Base-by-base conservation (phyloP, 2,888 invertebrate species). In the Gerris lacustris region DNA sequence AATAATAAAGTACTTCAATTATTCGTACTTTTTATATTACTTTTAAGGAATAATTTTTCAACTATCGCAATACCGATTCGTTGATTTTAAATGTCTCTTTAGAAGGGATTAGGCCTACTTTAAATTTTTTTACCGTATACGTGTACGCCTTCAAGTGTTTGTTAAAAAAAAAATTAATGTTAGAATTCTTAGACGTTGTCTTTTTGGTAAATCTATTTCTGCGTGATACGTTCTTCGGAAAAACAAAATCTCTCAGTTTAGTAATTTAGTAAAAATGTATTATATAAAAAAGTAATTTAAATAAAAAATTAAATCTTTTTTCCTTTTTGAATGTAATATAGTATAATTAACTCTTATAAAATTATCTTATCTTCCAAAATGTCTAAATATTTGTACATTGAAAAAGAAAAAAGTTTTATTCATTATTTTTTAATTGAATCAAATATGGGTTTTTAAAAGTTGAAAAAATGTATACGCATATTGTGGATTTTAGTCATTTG, bases 131-230 rank as follows among this genome's bases (percentile, higher is more conserved):
- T 73, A 72, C 72, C 68, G 74, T 75, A 75, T 75, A 75, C 75
- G 75, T 73, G 73, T 73, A 74, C 73, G 72, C 72, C 72, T 75
- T 72, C 70, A 55, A 72, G 73, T 75, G 74, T 76, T 75, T 74
- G 74, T 72, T 72, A 70, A 74, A 69, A 72, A 55, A 63, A 67
- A 55, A 67, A 67, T 62, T 70, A 62, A 62, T 70, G 67, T 68
- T 72, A 69, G 67, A 72, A 73, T 73, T 73, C 72, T 70, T 74
- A 74, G 74, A 71, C 72, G 72, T 74, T 73, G 73, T 74, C 73
- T 73, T 73, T 75, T 75, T 73, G 74, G 75, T 73, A 75, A 72
- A 63, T 66, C n/a, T 72, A 72, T 72, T 72, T 73, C 73, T 63
- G 71, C 71, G 73, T 74, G 74, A 74, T 73, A 73, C 69, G 9